Evolutionary conservation across 2,113 vertebrate genomes (phyloP).

Genomic region (Orthonyx spaldingii): DNA sequence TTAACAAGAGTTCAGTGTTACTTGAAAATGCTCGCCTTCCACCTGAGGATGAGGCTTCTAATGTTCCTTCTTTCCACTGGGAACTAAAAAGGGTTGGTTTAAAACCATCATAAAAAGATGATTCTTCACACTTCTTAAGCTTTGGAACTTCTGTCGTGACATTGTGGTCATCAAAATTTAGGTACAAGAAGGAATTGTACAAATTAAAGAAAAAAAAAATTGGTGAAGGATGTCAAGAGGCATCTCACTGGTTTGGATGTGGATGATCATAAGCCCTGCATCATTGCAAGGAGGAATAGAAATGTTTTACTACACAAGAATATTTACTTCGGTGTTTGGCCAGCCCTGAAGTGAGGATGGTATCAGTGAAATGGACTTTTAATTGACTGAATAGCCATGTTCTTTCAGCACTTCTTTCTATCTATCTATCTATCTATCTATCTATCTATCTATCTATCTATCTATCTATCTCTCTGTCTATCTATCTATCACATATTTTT

Average conservation of each 20-base stretch:
- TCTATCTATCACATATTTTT: neutral
- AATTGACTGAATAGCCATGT: neutral
- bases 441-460: neutral
- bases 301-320: neutral
- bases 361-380: neutral
- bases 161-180: neutral
- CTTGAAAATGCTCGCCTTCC: neutral
- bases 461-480: neutral
- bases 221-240: neutral
- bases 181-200: neutral
- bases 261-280: neutral
- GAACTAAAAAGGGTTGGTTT: neutral
- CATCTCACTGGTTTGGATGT: neutral
- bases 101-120: neutral
- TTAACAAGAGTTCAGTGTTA: neutral
- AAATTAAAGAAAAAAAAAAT: neutral
- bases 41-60: neutral
- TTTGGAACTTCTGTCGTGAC: neutral
- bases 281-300: neutral
- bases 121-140: neutral
- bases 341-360: neutral
- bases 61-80: neutral
- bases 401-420: neutral
- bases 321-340: neutral
- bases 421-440: too few species aligned